Base-by-base conservation (phyloP, 2,888 invertebrate species). In the Andrena bicolor region DNA sequence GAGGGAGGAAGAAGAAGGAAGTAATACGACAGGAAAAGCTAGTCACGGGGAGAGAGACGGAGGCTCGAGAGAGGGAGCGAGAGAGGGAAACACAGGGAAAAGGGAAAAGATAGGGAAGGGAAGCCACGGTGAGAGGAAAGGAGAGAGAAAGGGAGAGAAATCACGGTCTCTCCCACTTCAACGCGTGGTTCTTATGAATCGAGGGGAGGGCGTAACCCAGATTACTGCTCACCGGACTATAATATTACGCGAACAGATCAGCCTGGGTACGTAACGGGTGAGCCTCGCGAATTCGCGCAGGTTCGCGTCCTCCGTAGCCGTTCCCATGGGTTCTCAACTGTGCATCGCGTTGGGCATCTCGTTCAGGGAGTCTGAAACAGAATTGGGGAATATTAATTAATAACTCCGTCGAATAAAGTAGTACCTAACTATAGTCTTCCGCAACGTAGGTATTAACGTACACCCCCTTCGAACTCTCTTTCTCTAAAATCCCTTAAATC, bases 141-240 rank as follows among this genome's bases (percentile, higher is more conserved):
- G 68, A 72, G 70, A 76, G 60, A 49, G 68, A 73, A 51, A 16
- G 41, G 23, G 76, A 83, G 80, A 87, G 85, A 87, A 88, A 88
- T 88, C 84, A 86, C 88, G 76, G 64, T 83, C 86, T 88, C 85
- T 88, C 88, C 86, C 78, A 82, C 79, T 86, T 82, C 77, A 88
- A 80, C 74, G 63, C 82, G 76, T 72, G 80, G 85, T 87, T 88
- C 86, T 86, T 86, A 86, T 82, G 86, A 88, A 89, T 89, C 80
- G 87, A 88, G 89, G 87, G 90, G 88, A 89, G 90, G 90, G 88
- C 90, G 89, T 90, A 91, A 90, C 88, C 90, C 87, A 89, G 91
- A 91, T 91, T 90, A 90, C 90, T 87, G 90, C 83, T 90, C 90
- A 89, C 88, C 87, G 88, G 88, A 90, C 91, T 90, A 90, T 89